phyloP scores from a whole-genome alignment of 2,797 vertebrate genomes.

The Limosa lapponica region DNA sequence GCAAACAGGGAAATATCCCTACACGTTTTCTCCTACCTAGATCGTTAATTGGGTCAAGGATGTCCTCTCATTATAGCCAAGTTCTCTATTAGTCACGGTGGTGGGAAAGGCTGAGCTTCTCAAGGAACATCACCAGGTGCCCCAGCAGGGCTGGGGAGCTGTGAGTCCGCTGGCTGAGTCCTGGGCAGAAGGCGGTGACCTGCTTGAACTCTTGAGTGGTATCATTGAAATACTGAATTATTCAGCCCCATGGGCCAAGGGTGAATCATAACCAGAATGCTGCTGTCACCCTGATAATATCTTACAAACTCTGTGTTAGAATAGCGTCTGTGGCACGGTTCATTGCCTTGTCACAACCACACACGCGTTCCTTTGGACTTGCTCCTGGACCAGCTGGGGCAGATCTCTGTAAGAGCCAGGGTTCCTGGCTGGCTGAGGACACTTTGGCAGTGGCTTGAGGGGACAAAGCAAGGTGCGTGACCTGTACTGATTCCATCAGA shows the following conservation, averaged over 20 bases:
- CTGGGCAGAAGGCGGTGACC: background rate
- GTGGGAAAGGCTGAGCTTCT: background rate
- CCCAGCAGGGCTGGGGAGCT: background rate
- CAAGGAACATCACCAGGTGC: background rate
- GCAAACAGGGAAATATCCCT: background rate
- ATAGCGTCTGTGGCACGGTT: background rate
- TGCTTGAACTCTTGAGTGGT: background rate
- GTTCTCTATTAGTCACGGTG: background rate
- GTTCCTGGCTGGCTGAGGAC: background rate
- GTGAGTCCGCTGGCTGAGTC: accelerated
- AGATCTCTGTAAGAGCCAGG: background rate
- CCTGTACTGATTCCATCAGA: background rate
- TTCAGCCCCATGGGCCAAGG: background rate
- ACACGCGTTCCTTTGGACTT: background rate
- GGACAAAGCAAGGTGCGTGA: background rate
- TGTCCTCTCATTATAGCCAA: background rate
- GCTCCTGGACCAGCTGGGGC: background rate
- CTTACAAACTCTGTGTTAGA: background rate
- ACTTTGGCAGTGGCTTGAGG: accelerated
- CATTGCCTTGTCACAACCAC: background rate
- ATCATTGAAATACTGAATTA: background rate
- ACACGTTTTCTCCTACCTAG: background rate
- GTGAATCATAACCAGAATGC: background rate
- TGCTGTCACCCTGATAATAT: background rate
- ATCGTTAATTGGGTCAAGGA: background rate